Evolutionary conservation across 2,113 vertebrate genomes (phyloP), one percentile per base, ranked within the genome.

Genomic region (Silurus asotus): DNA sequence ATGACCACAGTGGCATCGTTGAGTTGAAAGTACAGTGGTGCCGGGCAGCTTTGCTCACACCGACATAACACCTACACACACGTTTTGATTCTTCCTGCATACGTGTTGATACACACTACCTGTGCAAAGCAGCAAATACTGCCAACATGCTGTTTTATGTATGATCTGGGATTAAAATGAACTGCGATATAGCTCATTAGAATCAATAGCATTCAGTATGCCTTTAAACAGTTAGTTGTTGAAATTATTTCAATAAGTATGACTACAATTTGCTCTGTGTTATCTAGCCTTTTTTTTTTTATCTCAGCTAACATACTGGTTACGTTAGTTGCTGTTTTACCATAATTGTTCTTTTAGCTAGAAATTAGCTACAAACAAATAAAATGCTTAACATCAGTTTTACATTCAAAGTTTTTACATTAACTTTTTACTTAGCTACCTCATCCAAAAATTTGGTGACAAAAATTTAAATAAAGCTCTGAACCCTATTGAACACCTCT

Each of bases 1-100:
- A 72, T 80, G 88, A 84, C 87, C 87, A 87, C 62, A 28, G 84
- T 82, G 88, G 83, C 37, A 55, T 65, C 55, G 51, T 37, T 13
- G 58, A 75, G 84, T 77, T 85, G n/a, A 85, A 88, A 78, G 28
- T 84, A 4, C 75, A 17, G 72, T 49, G 81, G 81, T 65, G 25
- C 61, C 75, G 37, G 37, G 37, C 37, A 8, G 45, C 77, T 83
- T 76, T 56, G 72, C 49, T 65, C 76, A 56, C 51, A 64, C 48
- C 15, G 58, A 79, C 37, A 2, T 17, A 6, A 67, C 45, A 69
- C 10, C 8, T 19, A 80, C 64, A 81, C 37, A 86, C 65, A 59
- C 4, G 20, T 65, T 56, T 59, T 61, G 67, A 72, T 23, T 83
- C 67, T 82, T 17, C 45, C 19, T 67, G 67, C 61, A 65, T 8